phyloP scores from a whole-genome alignment of 2,113 vertebrate species.

The Smithornis capensis region DNA sequence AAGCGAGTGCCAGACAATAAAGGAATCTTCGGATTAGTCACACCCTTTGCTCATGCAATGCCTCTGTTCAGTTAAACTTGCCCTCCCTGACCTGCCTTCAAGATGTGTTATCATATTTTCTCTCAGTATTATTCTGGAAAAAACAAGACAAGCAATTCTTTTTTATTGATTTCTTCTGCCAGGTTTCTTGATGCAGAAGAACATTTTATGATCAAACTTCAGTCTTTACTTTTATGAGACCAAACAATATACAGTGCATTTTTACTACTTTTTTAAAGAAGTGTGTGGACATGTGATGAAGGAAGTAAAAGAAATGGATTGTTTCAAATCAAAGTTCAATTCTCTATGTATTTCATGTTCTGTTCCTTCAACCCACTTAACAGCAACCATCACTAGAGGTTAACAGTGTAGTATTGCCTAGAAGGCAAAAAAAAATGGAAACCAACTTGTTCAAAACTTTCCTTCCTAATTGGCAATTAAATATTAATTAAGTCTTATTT shows the following conservation, averaged over 20 bases:
- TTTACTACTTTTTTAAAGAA: background rate
- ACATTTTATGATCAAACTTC: conserved; percentile 57
- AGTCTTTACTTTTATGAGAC: conserved; percentile 8
- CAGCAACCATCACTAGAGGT: background rate
- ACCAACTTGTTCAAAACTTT: background rate
- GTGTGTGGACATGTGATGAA: background rate
- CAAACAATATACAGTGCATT: background rate
- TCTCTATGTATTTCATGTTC: background rate
- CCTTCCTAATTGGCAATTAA: conserved; percentile 43
- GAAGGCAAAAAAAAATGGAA: background rate
- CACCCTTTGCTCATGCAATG: background rate
- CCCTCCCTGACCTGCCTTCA: conserved; percentile 22
- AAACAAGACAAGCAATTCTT: conserved; percentile 50
- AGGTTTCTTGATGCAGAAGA: conserved; percentile 59
- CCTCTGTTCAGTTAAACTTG: background rate
- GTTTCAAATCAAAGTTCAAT: background rate
- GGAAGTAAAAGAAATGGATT: background rate
- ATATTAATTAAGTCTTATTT: background rate
- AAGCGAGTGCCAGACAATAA: background rate
- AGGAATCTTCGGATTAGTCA: conserved; percentile 1
- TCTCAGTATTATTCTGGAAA: conserved; percentile 31
- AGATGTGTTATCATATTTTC: conserved; percentile 51
- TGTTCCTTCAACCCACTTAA: background rate
- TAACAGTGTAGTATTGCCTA: background rate
- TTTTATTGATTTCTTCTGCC: conserved; percentile 66